Conservation (phyloP, 2,797 vertebrate genomes). For the Microcaecilia unicolor region DNA sequence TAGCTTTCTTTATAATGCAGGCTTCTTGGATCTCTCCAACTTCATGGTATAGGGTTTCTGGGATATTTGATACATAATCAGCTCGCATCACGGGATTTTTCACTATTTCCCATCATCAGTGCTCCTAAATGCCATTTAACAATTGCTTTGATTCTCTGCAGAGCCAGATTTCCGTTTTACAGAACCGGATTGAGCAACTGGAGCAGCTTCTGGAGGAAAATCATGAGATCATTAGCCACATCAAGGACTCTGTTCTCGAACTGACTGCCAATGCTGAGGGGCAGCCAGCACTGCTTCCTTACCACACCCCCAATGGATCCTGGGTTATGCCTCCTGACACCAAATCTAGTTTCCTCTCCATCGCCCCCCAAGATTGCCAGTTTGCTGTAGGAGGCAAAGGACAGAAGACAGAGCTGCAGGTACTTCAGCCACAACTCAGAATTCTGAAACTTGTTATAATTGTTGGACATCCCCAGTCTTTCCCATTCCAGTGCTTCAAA, state of each 20-base stretch:
- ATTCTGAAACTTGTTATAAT: no score
- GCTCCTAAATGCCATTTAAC: no score
- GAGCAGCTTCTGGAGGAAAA: slow-evolving; percentile 97
- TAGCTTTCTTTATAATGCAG: no score
- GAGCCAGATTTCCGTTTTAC: slow-evolving; percentile 96
- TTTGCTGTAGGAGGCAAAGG: slow-evolving; percentile 58
- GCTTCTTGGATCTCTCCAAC: no score
- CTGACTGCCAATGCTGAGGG: slow-evolving; percentile 79
- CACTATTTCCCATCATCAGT: no score
- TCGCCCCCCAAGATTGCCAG: slow-evolving; percentile 87
- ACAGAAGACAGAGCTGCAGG: slow-evolving; percentile 78
- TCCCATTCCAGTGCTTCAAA: no score
- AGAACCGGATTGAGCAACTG: slow-evolving; percentile 95
- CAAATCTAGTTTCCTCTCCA: slow-evolving; percentile 74
- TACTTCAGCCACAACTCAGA: no score
- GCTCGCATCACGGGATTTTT: no score
- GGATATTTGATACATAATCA: no score
- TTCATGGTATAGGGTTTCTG: no score
- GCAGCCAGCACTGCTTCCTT: slow-evolving; percentile 56
- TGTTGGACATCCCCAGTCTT: no score
- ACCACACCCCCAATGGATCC: slow-evolving; percentile 74
- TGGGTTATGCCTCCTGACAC: slow-evolving; percentile 84
- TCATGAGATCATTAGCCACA: slow-evolving; percentile 97
- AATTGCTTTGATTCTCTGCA: slow-evolving; percentile 27
- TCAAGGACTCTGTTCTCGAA: slow-evolving; percentile 97